Conservation (phyloP, 2,888 invertebrate species). For the Lasioglossum vierecki region DNA sequence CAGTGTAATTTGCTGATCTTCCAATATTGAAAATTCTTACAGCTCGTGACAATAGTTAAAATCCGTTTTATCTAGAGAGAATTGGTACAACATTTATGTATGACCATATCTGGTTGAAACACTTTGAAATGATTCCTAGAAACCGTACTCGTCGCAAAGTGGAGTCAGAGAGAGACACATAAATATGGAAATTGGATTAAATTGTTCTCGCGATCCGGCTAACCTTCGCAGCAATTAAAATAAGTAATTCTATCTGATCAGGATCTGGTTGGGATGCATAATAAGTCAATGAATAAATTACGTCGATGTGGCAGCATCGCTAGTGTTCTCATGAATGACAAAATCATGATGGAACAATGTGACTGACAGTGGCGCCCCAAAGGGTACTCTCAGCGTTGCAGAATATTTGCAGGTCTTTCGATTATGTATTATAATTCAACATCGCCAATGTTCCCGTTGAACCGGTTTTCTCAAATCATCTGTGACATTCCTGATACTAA, state of each 20-base stretch:
- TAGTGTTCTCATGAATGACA: slow-evolving; percentile 50
- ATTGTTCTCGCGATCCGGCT: slow-evolving; percentile 30
- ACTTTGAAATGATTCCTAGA: neutral
- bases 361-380: slow-evolving; percentile 21
- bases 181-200: slow-evolving; percentile 26
- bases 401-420: neutral
- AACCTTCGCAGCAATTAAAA: slow-evolving; percentile 45
- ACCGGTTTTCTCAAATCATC: too few species aligned
- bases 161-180: neutral
- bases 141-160: neutral
- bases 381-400: neutral
- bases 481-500: too few species aligned
- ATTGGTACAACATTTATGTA: neutral
- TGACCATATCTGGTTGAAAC: neutral
- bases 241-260: slow-evolving; percentile 43
- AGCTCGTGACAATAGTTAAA: neutral
- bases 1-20: neutral
- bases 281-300: slow-evolving; percentile 61
- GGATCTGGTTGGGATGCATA: slow-evolving; percentile 22
- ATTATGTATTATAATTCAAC: neutral
- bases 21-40: neutral
- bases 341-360: slow-evolving; percentile 40
- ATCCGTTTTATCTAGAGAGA: neutral
- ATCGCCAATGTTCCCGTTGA: too few species aligned
- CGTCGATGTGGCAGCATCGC: slow-evolving; percentile 15